phyloP scores from a whole-genome alignment of 2,888 invertebrate species.

The Gymnocheta viridis region DNA sequence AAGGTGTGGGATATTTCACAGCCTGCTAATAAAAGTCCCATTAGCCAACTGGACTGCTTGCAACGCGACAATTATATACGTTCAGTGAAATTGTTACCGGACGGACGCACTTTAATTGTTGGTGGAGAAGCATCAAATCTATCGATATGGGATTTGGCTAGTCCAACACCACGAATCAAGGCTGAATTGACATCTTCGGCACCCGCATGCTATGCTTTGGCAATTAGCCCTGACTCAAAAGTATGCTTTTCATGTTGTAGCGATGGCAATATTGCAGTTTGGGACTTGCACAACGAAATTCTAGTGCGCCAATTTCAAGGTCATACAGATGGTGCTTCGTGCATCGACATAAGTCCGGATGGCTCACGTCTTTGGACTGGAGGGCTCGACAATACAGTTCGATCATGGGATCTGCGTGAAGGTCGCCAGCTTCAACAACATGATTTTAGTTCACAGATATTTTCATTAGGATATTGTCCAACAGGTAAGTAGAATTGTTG shows the following conservation, averaged over 20 bases:
- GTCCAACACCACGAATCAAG: constrained; percentile 95
- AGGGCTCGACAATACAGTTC: constrained; percentile 97
- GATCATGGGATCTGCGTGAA: constrained; percentile 97
- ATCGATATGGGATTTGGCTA: constrained; percentile 97
- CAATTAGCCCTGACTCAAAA: constrained; percentile 98
- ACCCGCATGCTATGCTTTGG: constrained; percentile 98
- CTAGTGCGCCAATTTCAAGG: constrained; percentile 96
- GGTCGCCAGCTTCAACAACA: constrained; percentile 96
- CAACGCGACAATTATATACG: constrained; percentile 98
- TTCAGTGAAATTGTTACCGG: constrained; percentile 96
- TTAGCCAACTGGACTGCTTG: constrained; percentile 94
- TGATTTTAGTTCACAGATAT: constrained; percentile 95
- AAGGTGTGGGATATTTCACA: constrained; percentile 92
- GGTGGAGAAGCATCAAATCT: constrained; percentile 98
- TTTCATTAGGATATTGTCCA: constrained; percentile 95
- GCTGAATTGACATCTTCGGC: constrained; percentile 95
- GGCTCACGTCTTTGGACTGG: constrained; percentile 96
- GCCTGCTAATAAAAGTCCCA: constrained; percentile 89
- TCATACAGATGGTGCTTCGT: constrained; percentile 98
- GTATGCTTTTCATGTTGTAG: constrained; percentile 99
- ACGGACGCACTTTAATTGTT: constrained; percentile 96
- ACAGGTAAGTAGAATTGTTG: constrained; percentile 84
- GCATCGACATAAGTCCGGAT: constrained; percentile 97
- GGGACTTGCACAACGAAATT: constrained; percentile 96
- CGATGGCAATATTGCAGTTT: constrained; percentile 98